phyloP scores from a whole-genome alignment of 2,888 invertebrate genomes.

The Pseudococcus longispinus region DNA sequence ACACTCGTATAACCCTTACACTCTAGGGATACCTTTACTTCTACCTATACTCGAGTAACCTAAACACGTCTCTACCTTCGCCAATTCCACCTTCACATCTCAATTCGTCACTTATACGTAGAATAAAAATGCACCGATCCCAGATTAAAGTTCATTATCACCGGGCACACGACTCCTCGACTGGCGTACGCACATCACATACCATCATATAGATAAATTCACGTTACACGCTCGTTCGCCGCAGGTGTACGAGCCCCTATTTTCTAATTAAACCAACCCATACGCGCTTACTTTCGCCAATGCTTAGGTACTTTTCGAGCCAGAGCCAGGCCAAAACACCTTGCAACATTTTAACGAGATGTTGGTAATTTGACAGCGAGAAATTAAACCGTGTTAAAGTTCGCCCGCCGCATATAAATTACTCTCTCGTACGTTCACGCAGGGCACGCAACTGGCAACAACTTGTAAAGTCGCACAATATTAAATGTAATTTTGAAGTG shows the following conservation, averaged over 20 bases:
- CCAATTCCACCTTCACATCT: too few species aligned
- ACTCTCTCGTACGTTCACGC: background rate
- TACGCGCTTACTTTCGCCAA: background rate
- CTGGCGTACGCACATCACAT: background rate
- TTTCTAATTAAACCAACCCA: background rate
- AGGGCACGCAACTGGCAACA: background rate
- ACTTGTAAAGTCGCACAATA: background rate
- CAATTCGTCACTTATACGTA: background rate
- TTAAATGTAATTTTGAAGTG: background rate
- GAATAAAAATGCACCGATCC: background rate
- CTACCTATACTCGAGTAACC: too few species aligned
- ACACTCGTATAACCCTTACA: too few species aligned
- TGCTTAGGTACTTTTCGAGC: too few species aligned
- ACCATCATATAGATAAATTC: background rate
- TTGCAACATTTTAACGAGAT: slow-evolving; percentile 30
- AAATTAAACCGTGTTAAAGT: background rate
- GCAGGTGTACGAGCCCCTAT: slow-evolving; percentile 35
- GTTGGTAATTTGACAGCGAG: slow-evolving; percentile 35
- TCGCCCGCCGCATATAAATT: slow-evolving; percentile 25
- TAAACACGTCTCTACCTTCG: too few species aligned
- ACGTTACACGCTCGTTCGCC: background rate
- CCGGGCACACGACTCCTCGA: slow-evolving; percentile 7
- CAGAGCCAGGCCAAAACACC: background rate
- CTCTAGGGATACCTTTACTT: too few species aligned
- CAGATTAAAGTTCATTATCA: slow-evolving; percentile 43